Evolutionary conservation across 2,113 vertebrate species (phyloP).

Genomic region (Thermophis baileyi): DNA sequence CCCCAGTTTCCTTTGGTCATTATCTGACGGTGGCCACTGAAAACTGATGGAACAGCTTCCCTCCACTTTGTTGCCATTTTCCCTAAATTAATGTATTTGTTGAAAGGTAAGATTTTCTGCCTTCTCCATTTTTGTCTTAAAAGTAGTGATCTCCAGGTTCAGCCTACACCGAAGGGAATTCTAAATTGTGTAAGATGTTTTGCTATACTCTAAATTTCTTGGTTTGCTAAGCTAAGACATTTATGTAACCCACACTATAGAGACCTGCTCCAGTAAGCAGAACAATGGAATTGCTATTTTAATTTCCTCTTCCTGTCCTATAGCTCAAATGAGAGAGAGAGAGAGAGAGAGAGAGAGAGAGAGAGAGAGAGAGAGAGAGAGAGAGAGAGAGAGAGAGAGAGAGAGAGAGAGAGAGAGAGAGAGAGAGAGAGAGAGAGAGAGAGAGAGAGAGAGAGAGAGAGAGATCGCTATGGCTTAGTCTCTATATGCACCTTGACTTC

Average conservation of each 20-base stretch:
- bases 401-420: background rate
- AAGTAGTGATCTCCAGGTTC: conserved; percentile 32
- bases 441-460: no score
- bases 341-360: no score
- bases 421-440: no score
- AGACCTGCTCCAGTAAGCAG: conserved; percentile 38
- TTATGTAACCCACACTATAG: conserved; percentile 14
- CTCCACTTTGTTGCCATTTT: background rate
- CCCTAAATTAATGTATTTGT: background rate
- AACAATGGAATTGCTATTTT: conserved; percentile 24
- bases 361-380: no score
- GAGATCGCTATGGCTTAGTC: background rate
- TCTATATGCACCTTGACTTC: background rate
- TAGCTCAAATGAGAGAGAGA: background rate
- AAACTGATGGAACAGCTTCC: background rate
- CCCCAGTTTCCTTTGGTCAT: background rate
- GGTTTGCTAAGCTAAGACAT: conserved; percentile 28
- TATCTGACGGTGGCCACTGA: background rate
- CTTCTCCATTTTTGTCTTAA: conserved; percentile 39
- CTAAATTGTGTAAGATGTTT: conserved; percentile 14
- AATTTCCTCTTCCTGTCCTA: background rate
- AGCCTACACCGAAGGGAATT: conserved; percentile 31
- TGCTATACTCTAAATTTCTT: conserved; percentile 28
- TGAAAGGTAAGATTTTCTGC: conserved; percentile 5
- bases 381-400: no score